phyloP scores from a whole-genome alignment of 2,113 vertebrate genomes.

The Mobula hypostoma region DNA sequence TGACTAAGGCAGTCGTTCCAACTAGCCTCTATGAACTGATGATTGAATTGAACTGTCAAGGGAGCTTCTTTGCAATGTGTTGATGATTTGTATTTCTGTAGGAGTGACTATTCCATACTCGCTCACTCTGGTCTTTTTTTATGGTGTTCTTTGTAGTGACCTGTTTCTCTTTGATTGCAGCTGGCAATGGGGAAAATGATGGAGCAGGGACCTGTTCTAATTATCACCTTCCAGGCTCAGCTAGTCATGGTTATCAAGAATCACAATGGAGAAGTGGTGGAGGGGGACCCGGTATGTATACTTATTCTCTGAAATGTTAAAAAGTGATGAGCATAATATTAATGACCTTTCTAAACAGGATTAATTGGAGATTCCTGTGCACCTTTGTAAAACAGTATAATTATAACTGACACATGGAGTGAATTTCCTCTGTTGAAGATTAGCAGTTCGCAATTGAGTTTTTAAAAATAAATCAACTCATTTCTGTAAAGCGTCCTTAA shows the following conservation, averaged over 20 bases:
- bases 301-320: accelerated
- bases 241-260: conserved; percentile 83
- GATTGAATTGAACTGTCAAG: conserved; percentile 21
- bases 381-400: background rate
- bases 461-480: background rate
- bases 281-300: conserved; percentile 83
- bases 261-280: conserved; percentile 78
- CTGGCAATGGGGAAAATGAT: conserved; percentile 97
- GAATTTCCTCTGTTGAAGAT: background rate
- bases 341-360: background rate
- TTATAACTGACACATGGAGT: background rate
- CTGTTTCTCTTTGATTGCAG: conserved; percentile 50
- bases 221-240: conserved; percentile 95
- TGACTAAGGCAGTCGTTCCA: background rate
- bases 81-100: background rate
- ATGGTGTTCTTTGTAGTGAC: no score
- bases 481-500: background rate
- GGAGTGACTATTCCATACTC: background rate
- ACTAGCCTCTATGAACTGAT: background rate
- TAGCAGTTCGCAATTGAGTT: background rate
- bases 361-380: background rate
- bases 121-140: background rate
- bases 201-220: conserved; percentile 92
- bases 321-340: background rate
- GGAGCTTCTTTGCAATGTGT: background rate